Evolutionary conservation across 2,113 vertebrate species (phyloP).

Genomic region (Bos indicus): DNA sequence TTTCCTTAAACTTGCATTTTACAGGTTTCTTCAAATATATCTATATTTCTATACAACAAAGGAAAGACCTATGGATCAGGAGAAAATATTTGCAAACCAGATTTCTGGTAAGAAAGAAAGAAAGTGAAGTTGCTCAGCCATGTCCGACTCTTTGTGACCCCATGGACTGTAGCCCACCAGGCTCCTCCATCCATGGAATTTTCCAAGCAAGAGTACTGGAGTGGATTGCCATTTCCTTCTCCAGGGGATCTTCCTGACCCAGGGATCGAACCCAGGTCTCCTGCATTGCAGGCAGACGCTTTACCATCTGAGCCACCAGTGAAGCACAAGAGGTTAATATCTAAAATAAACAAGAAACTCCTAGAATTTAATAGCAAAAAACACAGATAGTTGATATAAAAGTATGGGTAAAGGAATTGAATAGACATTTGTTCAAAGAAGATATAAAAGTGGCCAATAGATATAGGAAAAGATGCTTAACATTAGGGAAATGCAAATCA

Average conservation of each 20-base stretch:
- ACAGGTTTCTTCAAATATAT: background rate
- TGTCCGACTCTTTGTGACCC: background rate
- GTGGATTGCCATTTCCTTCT: background rate
- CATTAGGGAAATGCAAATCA: background rate
- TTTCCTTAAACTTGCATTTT: background rate
- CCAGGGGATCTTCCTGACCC: background rate
- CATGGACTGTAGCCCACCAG: background rate
- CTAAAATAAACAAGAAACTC: background rate
- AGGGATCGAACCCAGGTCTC: background rate
- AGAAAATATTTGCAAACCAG: background rate
- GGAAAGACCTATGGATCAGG: background rate
- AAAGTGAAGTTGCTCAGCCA: background rate
- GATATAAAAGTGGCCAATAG: background rate
- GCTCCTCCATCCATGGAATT: background rate
- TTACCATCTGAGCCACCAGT: background rate
- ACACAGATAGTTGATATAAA: background rate
- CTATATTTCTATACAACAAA: background rate
- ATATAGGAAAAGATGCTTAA: background rate
- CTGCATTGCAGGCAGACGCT: background rate
- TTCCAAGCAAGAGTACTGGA: background rate
- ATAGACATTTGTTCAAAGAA: background rate
- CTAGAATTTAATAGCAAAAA: background rate
- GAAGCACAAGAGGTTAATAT: background rate
- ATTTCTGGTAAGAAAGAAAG: background rate
- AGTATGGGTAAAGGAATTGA: background rate